A percentile compares a stretch with the other conserved stretches of the same genome.
phyloP scores from a whole-genome alignment of 1,140 invertebrate species.

The Drosophila lacteicornis region DNA sequence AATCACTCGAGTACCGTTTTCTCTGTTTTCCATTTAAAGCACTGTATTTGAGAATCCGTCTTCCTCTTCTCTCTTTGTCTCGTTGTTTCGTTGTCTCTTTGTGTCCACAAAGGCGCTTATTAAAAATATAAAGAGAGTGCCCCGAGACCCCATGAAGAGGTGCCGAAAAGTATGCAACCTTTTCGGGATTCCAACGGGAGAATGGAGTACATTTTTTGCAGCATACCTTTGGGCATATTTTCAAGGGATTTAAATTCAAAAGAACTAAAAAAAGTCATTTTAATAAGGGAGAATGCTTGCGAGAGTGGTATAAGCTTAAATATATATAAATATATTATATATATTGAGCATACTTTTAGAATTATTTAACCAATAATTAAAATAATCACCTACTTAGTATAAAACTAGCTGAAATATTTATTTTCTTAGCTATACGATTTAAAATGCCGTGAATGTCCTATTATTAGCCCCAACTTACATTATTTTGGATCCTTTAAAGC shows the following conservation, averaged over 20 bases:
- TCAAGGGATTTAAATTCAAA: not conserved
- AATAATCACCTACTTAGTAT: no score
- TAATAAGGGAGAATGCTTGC: no score
- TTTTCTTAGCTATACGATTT: no score
- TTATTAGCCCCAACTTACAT: no score
- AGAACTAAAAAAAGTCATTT: not conserved
- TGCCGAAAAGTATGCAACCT: not conserved
- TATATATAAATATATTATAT: no score
- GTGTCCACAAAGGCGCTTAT: slow-evolving; percentile 15
- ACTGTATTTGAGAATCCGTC: not conserved
- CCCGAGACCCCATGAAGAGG: not conserved
- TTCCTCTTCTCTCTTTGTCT: not conserved
- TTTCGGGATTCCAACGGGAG: no score
- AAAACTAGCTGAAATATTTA: no score
- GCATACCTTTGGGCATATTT: not conserved
- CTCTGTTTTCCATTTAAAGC: slow-evolving; percentile 16
- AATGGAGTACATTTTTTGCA: not conserved
- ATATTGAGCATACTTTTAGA: no score
- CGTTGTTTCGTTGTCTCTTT: slow-evolving; percentile 1
- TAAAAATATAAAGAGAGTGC: slow-evolving; percentile 16
- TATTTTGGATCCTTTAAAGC: no score
- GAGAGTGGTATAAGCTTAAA: not conserved
- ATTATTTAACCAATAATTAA: no score
- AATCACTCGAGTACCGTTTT: slow-evolving; percentile 30
- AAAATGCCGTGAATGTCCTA: no score